Evolutionary conservation across 2,113 vertebrate species (phyloP).

Genomic region (human): GRCh38 chr22:50278001-50278500

Average conservation of each 20-base stretch:
- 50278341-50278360: background rate
- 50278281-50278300: background rate
- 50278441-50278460: constrained; percentile 96
- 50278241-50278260: constrained; percentile 97
- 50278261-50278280: constrained; percentile 91
- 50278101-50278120: constrained; percentile 86
- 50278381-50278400: background rate
- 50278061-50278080: fast-evolving
- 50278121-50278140: constrained; percentile 97
- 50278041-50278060: fast-evolving
- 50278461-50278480: constrained; percentile 94
- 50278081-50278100: fast-evolving
- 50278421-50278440: constrained; percentile 89
- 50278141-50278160: constrained; percentile 99
- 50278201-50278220: constrained; percentile 96
- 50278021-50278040: fast-evolving
- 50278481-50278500: constrained; percentile 93
- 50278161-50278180: constrained; percentile 98
- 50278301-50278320: background rate
- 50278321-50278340: background rate
- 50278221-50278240: constrained; percentile 95
- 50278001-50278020: constrained; percentile 95
- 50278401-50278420: too few relatives aligned
- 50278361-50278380: background rate
- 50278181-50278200: constrained; percentile 97